Evolutionary conservation across 2,113 vertebrate species (phyloP), one percentile per base, ranked within the genome.

Genomic region (Cygnus buccinator): DNA sequence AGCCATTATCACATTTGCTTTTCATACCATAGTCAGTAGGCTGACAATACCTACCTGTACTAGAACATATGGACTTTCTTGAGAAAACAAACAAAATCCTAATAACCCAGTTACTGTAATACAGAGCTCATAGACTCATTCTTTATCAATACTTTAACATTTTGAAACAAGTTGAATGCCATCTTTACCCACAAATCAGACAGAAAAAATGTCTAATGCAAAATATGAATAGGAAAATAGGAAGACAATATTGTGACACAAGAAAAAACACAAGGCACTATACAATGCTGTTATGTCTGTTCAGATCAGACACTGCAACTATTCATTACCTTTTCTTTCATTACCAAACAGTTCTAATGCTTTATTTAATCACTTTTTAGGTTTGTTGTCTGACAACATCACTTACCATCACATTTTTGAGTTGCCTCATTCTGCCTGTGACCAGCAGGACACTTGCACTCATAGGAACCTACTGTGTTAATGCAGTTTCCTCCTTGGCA

Each of bases 401-500:
- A 74, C 96, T 97, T 94, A 98, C 98, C 98, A 93, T 98, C 98
- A 90, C 98, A 98, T 93, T 98, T 98, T 61, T 98, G 97, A 41
- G 95, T 97, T 93, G 84, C 96, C 33, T 98, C 97, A 71, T 98
- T 98, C 95, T 98, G 97, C 70, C 94, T 98, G 92, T 98, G 97
- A 48, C 98, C 98, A 65, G 82, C 78, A 70, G 98, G 97, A 84
- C 98, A 98, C 80, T 93, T 98, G 97, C 98, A 98, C 46, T 98
- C 97, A 0, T 98, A 98, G 0, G 98, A 98, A 37, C 98, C 98
- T 59, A 98, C 97, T 39, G 98, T 98, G 96, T 98, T 98, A 70
- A 98, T 95, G 71, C 98, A 98, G 66, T 92, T 98, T 68, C 98
- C 98, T 92, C 98, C 98, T 76, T 98, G 97, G 87, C 98, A 98